Percentiles rank a stretch among this genome's conserved stretches.
These are phyloP conservation scores for Rhagium mordax DNA, from an alignment of 2,888 invertebrate genomes.

Conservation along the genomic window DNA sequence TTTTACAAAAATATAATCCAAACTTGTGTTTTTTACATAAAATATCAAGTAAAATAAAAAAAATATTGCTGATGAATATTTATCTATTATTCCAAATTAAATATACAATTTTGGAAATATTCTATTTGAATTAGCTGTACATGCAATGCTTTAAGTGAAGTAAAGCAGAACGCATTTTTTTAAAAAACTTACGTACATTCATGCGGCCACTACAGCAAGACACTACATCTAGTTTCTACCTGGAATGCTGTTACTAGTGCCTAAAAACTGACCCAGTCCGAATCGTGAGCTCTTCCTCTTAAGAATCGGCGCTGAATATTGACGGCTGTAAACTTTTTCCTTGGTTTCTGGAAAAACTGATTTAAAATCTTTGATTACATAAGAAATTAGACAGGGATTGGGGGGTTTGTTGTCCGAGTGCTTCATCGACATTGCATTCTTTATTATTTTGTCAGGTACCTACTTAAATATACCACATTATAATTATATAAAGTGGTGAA, in stretches of 20 bases:
- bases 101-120: neutral
- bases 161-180: neutral
- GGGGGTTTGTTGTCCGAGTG: neutral
- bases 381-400: neutral
- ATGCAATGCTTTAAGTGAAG: constrained; percentile 22
- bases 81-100: neutral
- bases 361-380: neutral
- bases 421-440: neutral
- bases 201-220: constrained; percentile 69
- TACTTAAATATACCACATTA: no score
- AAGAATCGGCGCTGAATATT: constrained; percentile 95
- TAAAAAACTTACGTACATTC: constrained; percentile 57
- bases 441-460: neutral
- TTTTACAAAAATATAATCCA: neutral
- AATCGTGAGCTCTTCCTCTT: constrained; percentile 94
- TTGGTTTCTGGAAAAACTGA: constrained; percentile 71
- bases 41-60: neutral
- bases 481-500: no score
- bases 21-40: neutral
- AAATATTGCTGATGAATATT: neutral
- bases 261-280: constrained; percentile 89
- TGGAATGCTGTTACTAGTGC: constrained; percentile 76
- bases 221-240: constrained; percentile 73
- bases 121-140: neutral
- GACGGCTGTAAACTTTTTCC: constrained; percentile 90